Conservation (phyloP, 2,797 vertebrate species). For the Artibeus lituratus region DNA sequence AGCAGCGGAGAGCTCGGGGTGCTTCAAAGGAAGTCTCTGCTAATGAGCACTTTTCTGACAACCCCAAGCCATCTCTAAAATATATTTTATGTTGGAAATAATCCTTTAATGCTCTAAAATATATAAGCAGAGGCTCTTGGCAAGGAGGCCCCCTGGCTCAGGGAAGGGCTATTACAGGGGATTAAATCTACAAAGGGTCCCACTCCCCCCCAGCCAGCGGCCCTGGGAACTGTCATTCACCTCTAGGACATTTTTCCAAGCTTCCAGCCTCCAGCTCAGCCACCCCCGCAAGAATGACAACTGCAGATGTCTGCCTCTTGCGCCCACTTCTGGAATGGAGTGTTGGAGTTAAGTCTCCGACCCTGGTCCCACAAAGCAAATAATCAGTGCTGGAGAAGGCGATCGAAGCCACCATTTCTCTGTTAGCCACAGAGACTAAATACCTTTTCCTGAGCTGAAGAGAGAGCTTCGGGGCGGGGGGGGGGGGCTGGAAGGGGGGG, state of each 20-base stretch:
- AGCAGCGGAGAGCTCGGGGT: rapidly evolving
- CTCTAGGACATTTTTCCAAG: background rate
- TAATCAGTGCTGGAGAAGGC: conserved; percentile 67
- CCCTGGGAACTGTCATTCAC: conserved; percentile 49
- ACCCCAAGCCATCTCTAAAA: conserved; percentile 28
- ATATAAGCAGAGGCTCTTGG: conserved; percentile 31
- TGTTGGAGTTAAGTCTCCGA: conserved; percentile 54
- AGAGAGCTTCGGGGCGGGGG: background rate
- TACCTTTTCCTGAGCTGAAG: conserved; percentile 78
- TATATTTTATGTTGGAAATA: conserved; percentile 59
- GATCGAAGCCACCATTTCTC: conserved; percentile 71
- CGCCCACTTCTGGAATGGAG: conserved; percentile 39
- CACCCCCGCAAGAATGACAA: conserved; percentile 11
- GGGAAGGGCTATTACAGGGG: conserved; percentile 49
- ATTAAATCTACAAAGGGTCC: conserved; percentile 50
- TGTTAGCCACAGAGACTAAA: conserved; percentile 79
- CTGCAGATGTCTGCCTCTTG: conserved; percentile 60
- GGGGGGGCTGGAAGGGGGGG: background rate
- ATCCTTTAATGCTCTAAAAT: conserved; percentile 69
- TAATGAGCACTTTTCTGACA: conserved; percentile 28
- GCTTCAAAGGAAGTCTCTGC: conserved; percentile 46
- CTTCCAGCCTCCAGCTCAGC: conserved; percentile 33
- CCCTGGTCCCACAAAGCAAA: conserved; percentile 57
- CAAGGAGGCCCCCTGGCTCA: conserved; percentile 31
- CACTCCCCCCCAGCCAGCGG: background rate